Percentiles rank a stretch among this genome's conserved stretches.
Evolutionary conservation across 2,113 vertebrate species (phyloP).

Genomic region (Amphiprion ocellaris): DNA sequence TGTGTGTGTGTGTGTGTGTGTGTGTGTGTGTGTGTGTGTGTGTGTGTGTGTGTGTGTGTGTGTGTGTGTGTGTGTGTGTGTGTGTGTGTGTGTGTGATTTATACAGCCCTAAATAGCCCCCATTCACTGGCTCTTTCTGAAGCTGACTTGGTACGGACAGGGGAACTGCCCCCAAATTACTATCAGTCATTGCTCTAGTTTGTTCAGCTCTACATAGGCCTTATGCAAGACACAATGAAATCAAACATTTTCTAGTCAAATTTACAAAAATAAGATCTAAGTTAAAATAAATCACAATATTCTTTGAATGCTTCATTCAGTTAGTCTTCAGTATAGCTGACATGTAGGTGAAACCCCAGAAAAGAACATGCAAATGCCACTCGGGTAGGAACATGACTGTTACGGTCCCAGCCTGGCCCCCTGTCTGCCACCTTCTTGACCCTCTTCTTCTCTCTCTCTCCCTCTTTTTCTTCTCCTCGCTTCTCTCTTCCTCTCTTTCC

Average conservation of each 20-base stretch:
- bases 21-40: conserved; percentile 18
- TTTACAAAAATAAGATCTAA: too few species aligned
- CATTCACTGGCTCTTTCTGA: conserved; percentile 34
- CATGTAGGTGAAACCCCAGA: background rate
- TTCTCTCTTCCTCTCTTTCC: too few species aligned
- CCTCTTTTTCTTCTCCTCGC: too few species aligned
- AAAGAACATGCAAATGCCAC: background rate
- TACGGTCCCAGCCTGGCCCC: too few species aligned
- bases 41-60: conserved; percentile 18
- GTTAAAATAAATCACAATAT: too few species aligned
- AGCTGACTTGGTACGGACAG: conserved; percentile 14
- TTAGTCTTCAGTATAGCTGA: background rate
- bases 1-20: conserved; percentile 6
- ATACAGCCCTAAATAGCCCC: conserved; percentile 38
- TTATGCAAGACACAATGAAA: background rate
- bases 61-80: conserved; percentile 9
- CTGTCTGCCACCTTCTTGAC: too few species aligned
- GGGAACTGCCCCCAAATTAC: conserved; percentile 54
- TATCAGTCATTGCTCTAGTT: conserved; percentile 19
- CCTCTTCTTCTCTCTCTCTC: too few species aligned
- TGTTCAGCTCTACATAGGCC: conserved; percentile 13
- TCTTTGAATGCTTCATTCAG: background rate
- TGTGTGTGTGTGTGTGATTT: conserved; percentile 17
- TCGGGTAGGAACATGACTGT: background rate
- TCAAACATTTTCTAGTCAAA: too few species aligned